Evolutionary conservation across 2,113 vertebrate species (phyloP), one percentile per base, ranked within the genome.

Genomic region (Rhynchopsitta pachyrhyncha): DNA sequence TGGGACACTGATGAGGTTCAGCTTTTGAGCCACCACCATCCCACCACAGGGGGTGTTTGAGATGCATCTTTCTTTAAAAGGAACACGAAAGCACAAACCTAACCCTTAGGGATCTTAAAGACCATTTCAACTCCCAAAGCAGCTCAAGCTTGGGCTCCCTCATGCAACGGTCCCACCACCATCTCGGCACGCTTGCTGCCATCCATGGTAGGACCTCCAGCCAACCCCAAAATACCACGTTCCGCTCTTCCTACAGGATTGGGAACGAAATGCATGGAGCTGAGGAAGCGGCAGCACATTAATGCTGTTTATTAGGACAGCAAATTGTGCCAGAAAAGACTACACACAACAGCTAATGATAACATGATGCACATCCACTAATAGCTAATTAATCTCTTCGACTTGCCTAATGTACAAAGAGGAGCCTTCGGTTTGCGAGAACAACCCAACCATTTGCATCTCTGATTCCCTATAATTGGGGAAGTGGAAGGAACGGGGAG

Each of bases 371-470:
- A 17, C 91, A 4, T 29, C 69, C 85, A 16, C 74, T 75, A 55
- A 37, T 67, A 42, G 15, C 96, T 96, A 95, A 96, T 97, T 97
- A 96, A 96, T 77, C 90, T 76, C 86, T 49, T 59, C 7, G 15
- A 33, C 83, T 89, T 95, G 25, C 84, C 73, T 37, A 0, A 25
- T 9, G 94, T 71, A 68, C 83, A 29, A 25, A 67, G 15, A 68
- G 86, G 94, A 86, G 84, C 95, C 83, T 64, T 6, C 6, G 41
- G 64, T 29, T 53, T 60, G 77, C 1, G 7, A 47, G 91, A 70
- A 31, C 46, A 6, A 2, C 81, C 86, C 60, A 3, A 46, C 70
- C 77, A 0, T 49, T 80, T 6, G 74, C 50, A 2, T 76, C 57
- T 67, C 79, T 71, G 9, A 2, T 55, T 76, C 37, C 68, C 79